These are phyloP conservation scores for Chaetodon trifasciatus DNA, from an alignment of 2,797 vertebrate species.

Conservation along the genomic window DNA sequence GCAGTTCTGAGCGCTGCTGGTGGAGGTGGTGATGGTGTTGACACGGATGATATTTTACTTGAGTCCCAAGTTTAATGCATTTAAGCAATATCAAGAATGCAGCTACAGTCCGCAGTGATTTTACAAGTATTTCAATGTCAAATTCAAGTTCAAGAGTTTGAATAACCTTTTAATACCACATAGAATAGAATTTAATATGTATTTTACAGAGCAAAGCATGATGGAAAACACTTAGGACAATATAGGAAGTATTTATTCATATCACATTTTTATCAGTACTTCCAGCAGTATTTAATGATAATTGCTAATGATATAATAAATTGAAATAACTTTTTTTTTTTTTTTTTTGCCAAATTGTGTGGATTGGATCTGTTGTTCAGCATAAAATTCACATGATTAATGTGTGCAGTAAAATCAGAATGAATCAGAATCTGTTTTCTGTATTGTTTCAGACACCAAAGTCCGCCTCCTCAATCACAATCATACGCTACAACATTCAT, in stretches of 20 bases:
- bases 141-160: background rate
- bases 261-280: background rate
- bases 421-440: background rate
- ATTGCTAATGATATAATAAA: background rate
- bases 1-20: background rate
- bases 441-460: background rate
- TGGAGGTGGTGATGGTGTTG: background rate
- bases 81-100: background rate
- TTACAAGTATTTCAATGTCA: background rate
- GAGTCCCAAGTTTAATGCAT: background rate
- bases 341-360: too few relatives aligned
- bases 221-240: background rate
- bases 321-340: too few relatives aligned
- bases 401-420: too few relatives aligned
- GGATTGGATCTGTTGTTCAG: too few relatives aligned
- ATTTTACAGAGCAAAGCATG: background rate
- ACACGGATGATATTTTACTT: background rate
- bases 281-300: background rate
- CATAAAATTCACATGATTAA: too few relatives aligned
- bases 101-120: background rate
- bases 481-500: background rate
- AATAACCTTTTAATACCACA: background rate
- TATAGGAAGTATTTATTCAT: background rate
- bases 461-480: background rate
- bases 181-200: background rate